A percentile compares a stretch with the other conserved stretches of the same genome.
phyloP scores from a whole-genome alignment of 1,140 invertebrate genomes.

The Calliopsis andreniformis region DNA sequence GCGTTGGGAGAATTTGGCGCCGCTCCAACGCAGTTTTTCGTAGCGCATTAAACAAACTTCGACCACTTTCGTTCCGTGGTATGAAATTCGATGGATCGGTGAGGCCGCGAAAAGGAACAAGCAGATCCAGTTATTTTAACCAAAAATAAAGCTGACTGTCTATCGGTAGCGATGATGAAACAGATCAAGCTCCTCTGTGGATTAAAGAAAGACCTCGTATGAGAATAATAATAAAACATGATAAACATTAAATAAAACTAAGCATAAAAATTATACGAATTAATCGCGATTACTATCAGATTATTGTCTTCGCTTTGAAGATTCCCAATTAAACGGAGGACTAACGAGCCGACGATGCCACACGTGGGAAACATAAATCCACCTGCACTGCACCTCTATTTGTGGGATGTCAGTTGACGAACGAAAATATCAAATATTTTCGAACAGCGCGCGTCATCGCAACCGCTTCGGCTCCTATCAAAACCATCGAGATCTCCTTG shows the following conservation, averaged over 20 bases:
- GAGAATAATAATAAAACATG: neutral
- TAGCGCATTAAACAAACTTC: slow-evolving; percentile 15
- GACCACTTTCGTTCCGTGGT: too few relatives aligned
- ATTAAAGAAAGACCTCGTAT: neutral
- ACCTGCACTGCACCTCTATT: neutral
- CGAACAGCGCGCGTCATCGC: slow-evolving; percentile 2
- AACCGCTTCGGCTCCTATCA: neutral
- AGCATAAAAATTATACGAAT: too few relatives aligned
- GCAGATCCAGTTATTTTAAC: too few relatives aligned
- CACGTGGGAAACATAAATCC: slow-evolving; percentile 1
- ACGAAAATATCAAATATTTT: slow-evolving; percentile 26
- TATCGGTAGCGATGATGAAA: neutral
- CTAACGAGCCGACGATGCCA: neutral
- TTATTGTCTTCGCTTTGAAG: too few relatives aligned
- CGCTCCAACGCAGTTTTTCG: slow-evolving; percentile 8
- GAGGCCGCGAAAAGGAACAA: neutral
- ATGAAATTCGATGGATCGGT: too few relatives aligned
- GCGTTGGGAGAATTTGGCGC: slow-evolving; percentile 9
- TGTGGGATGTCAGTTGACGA: slow-evolving; percentile 18
- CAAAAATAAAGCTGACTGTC: too few relatives aligned
- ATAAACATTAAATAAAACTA: too few relatives aligned
- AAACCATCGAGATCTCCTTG: slow-evolving; percentile 2
- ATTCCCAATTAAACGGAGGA: too few relatives aligned
- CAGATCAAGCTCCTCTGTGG: neutral
- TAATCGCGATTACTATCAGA: neutral